Conservation (phyloP, 2,797 vertebrate species). For the Danio tinwini region DNA sequence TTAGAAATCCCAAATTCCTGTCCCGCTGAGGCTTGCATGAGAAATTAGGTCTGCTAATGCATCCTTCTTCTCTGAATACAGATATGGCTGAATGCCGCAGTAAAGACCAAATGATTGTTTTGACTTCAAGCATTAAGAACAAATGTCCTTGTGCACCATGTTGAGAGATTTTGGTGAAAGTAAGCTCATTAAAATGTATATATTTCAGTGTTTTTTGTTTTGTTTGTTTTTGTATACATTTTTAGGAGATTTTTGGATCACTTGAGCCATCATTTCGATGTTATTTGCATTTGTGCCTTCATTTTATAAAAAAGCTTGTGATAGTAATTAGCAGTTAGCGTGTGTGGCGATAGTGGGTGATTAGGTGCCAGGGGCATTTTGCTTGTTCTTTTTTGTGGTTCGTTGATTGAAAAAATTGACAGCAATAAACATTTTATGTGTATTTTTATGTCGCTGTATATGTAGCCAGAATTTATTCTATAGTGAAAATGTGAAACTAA, state of each 20-base stretch:
- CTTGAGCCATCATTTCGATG: too few species aligned
- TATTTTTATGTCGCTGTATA: neutral
- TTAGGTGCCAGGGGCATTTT: neutral
- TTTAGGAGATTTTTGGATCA: too few species aligned
- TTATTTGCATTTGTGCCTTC: too few species aligned
- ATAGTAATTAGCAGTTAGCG: neutral
- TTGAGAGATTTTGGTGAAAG: neutral
- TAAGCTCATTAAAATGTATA: neutral
- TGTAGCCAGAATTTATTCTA: neutral
- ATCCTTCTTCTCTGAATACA: conserved; percentile 9
- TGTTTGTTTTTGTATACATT: neutral
- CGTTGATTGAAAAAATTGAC: neutral
- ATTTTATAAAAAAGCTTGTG: too few species aligned
- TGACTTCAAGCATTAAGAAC: neutral
- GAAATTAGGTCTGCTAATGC: neutral
- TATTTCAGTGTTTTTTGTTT: neutral
- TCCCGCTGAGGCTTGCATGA: conserved; percentile 16
- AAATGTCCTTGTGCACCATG: neutral
- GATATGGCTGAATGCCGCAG: neutral
- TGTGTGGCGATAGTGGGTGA: neutral
- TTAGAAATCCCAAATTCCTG: conserved; percentile 1
- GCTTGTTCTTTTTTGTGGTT: neutral
- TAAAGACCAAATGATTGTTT: conserved; percentile 16
- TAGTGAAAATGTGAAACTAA: neutral
- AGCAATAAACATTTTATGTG: neutral